Evolutionary conservation across 2,797 vertebrate genomes (phyloP).

Genomic region (Cossypha caffra): DNA sequence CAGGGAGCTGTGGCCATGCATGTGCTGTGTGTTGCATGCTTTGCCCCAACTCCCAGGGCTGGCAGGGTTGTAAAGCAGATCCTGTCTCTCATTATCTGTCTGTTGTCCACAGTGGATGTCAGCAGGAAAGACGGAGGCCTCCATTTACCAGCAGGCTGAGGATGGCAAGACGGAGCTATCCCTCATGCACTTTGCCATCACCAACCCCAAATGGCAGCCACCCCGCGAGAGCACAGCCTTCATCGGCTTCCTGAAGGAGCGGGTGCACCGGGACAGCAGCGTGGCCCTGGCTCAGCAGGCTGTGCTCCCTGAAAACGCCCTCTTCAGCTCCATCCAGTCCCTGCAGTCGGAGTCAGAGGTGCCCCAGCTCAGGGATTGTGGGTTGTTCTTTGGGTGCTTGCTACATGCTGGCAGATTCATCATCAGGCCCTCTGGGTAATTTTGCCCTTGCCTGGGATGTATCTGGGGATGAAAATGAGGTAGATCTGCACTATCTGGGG

Average conservation of each 20-base stretch:
- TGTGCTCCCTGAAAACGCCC: slow-evolving; percentile 81
- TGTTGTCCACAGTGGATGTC: slow-evolving; percentile 89
- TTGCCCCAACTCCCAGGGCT: background rate
- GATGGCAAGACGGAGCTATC: slow-evolving; percentile 97
- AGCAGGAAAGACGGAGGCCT: slow-evolving; percentile 94
- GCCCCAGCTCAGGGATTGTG: background rate
- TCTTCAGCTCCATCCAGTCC: slow-evolving; percentile 86
- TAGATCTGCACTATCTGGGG: background rate
- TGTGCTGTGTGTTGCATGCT: background rate
- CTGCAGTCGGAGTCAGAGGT: slow-evolving; percentile 92
- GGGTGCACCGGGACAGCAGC: slow-evolving; percentile 90
- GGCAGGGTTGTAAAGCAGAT: background rate
- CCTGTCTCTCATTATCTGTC: background rate
- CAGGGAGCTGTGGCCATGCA: background rate
- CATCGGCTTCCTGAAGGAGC: slow-evolving; percentile 94
- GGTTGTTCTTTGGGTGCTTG: background rate
- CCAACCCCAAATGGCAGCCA: slow-evolving; percentile 97
- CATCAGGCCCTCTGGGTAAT: background rate
- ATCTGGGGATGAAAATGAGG: background rate
- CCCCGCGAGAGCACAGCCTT: slow-evolving; percentile 94
- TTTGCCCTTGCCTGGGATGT: background rate
- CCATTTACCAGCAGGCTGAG: slow-evolving; percentile 97
- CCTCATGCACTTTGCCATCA: slow-evolving; percentile 98
- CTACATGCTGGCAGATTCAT: background rate
- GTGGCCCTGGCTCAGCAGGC: slow-evolving; percentile 79